Percentiles rank a stretch among this genome's conserved stretches.
phyloP scores from a whole-genome alignment of 2,888 invertebrate species.

The Omphaloscelis lunosa region DNA sequence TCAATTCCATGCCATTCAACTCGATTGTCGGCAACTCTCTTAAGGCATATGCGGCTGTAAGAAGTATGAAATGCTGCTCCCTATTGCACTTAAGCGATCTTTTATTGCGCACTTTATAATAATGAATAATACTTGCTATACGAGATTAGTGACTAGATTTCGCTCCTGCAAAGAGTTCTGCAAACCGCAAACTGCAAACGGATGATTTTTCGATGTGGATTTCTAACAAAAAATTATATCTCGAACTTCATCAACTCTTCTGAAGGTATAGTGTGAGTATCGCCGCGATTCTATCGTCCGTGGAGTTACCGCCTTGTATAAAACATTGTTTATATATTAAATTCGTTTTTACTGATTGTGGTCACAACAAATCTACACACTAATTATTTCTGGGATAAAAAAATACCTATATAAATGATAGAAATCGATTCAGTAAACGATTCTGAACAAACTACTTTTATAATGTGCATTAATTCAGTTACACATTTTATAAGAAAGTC shows the following conservation, averaged over 20 bases:
- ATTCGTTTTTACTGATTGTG: too few species aligned
- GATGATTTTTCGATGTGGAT: neutral
- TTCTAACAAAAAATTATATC: neutral
- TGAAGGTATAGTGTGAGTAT: too few species aligned
- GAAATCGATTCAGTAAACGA: too few species aligned
- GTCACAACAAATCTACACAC: too few species aligned
- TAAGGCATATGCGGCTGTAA: neutral
- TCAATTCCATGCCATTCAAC: neutral
- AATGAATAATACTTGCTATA: neutral
- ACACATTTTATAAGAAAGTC: neutral
- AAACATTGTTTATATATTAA: too few species aligned
- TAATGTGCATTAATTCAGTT: too few species aligned
- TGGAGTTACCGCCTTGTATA: too few species aligned
- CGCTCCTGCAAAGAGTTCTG: neutral
- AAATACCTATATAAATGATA: too few species aligned
- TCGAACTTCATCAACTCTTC: neutral
- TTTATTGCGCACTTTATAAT: neutral
- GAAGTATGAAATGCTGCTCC: neutral
- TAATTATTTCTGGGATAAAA: too few species aligned
- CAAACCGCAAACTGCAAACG: too few species aligned
- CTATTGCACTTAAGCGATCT: neutral
- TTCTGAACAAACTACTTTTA: too few species aligned
- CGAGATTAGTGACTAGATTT: slow-evolving; percentile 4
- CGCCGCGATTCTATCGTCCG: too few species aligned
- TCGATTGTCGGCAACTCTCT: neutral